These are phyloP conservation scores for Lucilia sericata DNA, from an alignment of 1,140 invertebrate genomes.

Conservation along the genomic window DNA sequence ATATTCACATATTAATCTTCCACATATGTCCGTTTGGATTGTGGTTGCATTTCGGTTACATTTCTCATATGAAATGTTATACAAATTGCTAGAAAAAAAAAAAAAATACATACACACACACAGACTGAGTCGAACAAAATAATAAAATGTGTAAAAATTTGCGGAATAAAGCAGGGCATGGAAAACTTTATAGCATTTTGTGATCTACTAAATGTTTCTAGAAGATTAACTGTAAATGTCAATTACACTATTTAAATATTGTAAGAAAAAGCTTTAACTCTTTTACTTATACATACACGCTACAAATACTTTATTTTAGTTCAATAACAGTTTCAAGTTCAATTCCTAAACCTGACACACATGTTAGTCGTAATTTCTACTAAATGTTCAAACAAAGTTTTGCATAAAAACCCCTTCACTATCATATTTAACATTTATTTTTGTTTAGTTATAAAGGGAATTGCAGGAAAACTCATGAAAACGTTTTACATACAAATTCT, in stretches of 20 bases:
- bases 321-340: not conserved
- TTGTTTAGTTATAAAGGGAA: not conserved
- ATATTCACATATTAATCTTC: conserved; percentile 27
- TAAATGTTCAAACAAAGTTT: not conserved
- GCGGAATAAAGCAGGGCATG: not conserved
- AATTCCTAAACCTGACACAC: not conserved
- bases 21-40: conserved; percentile 23
- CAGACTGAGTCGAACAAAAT: not conserved
- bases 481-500: not conserved
- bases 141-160: not conserved
- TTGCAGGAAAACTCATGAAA: not conserved
- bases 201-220: too few species aligned
- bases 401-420: not conserved
- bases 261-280: too few species aligned
- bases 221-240: too few species aligned
- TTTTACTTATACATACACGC: too few species aligned
- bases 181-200: not conserved
- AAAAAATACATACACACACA: too few species aligned
- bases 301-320: too few species aligned
- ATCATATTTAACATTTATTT: conserved; percentile 4
- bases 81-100: too few species aligned
- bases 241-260: too few species aligned
- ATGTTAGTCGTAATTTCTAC: conserved; percentile 2
- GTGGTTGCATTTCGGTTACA: conserved; percentile 22
- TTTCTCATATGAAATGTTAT: not conserved